Conservation (phyloP, 2,113 vertebrate species). For the Motacilla tschutschensis region DNA sequence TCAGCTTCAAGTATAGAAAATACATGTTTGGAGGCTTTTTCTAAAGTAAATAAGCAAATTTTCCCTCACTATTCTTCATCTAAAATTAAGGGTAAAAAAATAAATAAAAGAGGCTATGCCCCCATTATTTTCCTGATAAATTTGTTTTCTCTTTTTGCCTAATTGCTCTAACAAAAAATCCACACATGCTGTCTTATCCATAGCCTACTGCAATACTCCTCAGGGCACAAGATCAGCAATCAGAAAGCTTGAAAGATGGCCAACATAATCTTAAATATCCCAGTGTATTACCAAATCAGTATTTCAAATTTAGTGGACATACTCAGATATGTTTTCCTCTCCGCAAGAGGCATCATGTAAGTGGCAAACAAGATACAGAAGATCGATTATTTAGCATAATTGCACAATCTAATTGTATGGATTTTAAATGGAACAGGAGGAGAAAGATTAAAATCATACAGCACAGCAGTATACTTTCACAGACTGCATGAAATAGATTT, state of each 20-base stretch:
- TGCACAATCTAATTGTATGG: conserved; percentile 51
- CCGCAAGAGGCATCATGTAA: conserved; percentile 39
- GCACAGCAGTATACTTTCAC: conserved; percentile 57
- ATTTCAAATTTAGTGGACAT: conserved; percentile 57
- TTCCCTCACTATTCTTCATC: background rate
- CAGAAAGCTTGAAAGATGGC: conserved; percentile 51
- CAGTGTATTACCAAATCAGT: conserved; percentile 60
- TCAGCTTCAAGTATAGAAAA: background rate
- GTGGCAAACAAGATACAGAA: conserved; percentile 51
- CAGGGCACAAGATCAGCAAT: conserved; percentile 38
- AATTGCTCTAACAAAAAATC: conserved; percentile 57
- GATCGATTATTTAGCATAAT: conserved; percentile 66
- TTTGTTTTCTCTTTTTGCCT: conserved; percentile 52
- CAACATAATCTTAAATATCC: conserved; percentile 56
- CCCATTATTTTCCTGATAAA: conserved; percentile 1
- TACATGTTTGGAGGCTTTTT: background rate
- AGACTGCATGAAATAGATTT: conserved; percentile 52
- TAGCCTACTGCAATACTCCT: conserved; percentile 38
- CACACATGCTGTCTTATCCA: conserved; percentile 19
- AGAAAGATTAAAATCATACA: conserved; percentile 56
- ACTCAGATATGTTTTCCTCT: conserved; percentile 45
- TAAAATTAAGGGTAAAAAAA: background rate
- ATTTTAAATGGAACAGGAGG: conserved; percentile 53
- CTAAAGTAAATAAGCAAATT: background rate
- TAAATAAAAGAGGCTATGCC: background rate